Conservation (phyloP, 2,888 invertebrate genomes). For the Andricus curvator region DNA sequence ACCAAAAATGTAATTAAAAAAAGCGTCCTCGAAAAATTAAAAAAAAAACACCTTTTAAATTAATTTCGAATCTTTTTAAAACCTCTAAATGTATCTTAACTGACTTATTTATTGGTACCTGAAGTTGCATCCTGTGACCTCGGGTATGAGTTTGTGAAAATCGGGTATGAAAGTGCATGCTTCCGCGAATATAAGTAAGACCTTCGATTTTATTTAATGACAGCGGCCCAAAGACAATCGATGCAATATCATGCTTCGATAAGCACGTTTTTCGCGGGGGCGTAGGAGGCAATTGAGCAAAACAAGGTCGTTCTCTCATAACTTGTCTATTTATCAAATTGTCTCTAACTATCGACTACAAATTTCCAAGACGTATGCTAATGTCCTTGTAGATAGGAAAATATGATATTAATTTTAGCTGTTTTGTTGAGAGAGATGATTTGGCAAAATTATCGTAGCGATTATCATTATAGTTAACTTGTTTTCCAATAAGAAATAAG, state of each 20-base stretch:
- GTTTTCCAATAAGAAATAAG: not conserved
- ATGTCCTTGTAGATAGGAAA: not conserved
- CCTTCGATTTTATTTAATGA: conserved; percentile 5
- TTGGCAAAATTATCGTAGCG: not conserved
- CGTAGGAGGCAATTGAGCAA: not conserved
- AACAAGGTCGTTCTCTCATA: conserved; percentile 29
- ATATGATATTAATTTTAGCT: not conserved
- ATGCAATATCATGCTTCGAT: not conserved
- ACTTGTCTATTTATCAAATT: conserved; percentile 11
- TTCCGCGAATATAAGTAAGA: not conserved
- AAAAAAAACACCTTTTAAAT: too few relatives aligned
- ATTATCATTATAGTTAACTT: not conserved
- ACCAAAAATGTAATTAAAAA: too few relatives aligned
- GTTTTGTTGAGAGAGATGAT: not conserved
- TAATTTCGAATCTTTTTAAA: too few relatives aligned
- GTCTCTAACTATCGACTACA: not conserved
- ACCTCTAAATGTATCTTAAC: too few relatives aligned
- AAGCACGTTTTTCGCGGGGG: conserved; percentile 14
- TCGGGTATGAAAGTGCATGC: not conserved
- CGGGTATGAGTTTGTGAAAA: conserved; percentile 45
- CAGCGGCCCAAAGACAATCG: not conserved
- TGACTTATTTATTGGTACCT: not conserved
- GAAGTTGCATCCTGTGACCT: not conserved
- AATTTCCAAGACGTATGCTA: not conserved
- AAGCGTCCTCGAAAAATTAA: too few relatives aligned